These are phyloP conservation scores for Myiopsitta monachus DNA, from an alignment of 2,113 vertebrate species.

Conservation along the genomic window DNA sequence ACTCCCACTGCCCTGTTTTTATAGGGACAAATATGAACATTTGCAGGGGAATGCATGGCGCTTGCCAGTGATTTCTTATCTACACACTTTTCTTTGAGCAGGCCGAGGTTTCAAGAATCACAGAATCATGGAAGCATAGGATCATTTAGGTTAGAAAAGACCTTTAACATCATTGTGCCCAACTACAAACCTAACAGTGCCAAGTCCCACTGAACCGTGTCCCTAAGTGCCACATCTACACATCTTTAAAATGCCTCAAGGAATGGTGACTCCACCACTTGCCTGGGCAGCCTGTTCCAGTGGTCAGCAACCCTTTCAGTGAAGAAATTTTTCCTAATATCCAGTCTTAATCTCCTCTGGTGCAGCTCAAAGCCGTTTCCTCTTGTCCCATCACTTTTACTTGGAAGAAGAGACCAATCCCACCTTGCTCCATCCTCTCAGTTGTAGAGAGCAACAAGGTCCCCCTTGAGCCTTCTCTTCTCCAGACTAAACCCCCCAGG, in stretches of 20 bases:
- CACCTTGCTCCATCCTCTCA: not conserved
- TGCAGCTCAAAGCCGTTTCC: accelerated
- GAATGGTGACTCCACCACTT: not conserved
- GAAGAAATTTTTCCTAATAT: not conserved
- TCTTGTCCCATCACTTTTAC: not conserved
- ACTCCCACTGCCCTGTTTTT: not conserved
- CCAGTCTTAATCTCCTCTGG: not conserved
- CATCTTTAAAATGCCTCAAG: not conserved
- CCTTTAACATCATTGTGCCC: not conserved
- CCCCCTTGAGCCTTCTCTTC: not conserved
- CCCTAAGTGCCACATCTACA: not conserved
- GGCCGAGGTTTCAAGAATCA: not conserved
- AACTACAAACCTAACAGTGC: not conserved
- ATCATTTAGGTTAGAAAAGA: not conserved
- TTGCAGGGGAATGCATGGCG: not conserved
- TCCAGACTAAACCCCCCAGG: not conserved
- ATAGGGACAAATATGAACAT: not conserved
- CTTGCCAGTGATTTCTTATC: not conserved
- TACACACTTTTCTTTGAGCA: not conserved
- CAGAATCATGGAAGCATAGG: not conserved
- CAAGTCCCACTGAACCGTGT: not conserved
- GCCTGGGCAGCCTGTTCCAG: not conserved
- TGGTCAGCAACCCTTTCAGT: not conserved
- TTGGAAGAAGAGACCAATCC: not conserved
- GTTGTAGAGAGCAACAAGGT: not conserved